phyloP scores from a whole-genome alignment of 2,113 vertebrate species.

The Acanthochromis polyacanthus region DNA sequence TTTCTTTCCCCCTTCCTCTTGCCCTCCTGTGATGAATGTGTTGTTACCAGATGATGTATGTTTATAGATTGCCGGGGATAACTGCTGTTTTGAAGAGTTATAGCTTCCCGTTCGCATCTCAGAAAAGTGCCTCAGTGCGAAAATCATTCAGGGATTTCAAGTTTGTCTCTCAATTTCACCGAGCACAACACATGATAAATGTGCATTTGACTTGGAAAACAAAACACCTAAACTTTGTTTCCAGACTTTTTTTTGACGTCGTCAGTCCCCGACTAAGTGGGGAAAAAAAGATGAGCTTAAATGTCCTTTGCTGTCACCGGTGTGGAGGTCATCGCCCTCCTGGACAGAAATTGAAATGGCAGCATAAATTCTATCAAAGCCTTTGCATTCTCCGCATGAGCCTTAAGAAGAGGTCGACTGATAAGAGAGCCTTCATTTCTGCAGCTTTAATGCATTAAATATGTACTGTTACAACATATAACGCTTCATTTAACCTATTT shows the following conservation, averaged over 20 bases:
- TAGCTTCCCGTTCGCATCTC: slow-evolving; percentile 82
- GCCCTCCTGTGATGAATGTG: slow-evolving; percentile 89
- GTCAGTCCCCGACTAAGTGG: slow-evolving; percentile 2
- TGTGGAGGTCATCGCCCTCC: slow-evolving; percentile 38
- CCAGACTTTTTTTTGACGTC: slow-evolving; percentile 37
- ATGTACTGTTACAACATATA: too few species aligned
- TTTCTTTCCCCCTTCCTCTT: slow-evolving; percentile 63
- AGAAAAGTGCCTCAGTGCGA: slow-evolving; percentile 80
- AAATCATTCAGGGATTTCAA: slow-evolving; percentile 86
- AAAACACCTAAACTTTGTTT: slow-evolving; percentile 54
- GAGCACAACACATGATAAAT: slow-evolving; percentile 65
- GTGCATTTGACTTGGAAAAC: slow-evolving; percentile 36
- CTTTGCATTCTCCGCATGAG: slow-evolving; percentile 58
- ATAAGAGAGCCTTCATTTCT: slow-evolving; percentile 10
- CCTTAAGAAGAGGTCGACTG: slow-evolving; percentile 35
- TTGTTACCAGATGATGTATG: slow-evolving; percentile 87
- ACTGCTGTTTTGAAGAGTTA: slow-evolving; percentile 88
- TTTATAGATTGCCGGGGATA: slow-evolving; percentile 88
- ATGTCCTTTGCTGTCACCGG: slow-evolving; percentile 55
- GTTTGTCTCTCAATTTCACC: slow-evolving; percentile 73
- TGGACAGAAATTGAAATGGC: slow-evolving; percentile 61
- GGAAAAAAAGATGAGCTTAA: slow-evolving; percentile 54
- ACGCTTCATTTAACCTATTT: too few species aligned
- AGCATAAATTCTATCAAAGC: slow-evolving; percentile 50
- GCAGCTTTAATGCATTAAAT: neutral